phyloP scores from a whole-genome alignment of 2,888 invertebrate species.

The Baccha elongata region DNA sequence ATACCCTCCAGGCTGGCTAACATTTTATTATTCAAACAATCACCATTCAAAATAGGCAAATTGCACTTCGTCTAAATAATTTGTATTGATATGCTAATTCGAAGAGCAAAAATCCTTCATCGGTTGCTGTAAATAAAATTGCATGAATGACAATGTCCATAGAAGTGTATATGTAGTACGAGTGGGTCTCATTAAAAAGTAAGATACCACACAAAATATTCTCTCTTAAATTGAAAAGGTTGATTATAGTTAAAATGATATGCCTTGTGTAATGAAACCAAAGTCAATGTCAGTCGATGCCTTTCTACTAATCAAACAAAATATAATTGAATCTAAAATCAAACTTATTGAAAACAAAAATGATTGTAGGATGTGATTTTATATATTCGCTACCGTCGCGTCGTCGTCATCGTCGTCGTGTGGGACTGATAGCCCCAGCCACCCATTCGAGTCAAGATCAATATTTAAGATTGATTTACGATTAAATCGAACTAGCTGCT shows the following conservation, averaged over 20 bases:
- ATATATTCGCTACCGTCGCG: slow-evolving; percentile 50
- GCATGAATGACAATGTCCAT: slow-evolving; percentile 29
- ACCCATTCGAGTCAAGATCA: slow-evolving; percentile 44
- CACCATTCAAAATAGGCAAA: slow-evolving; percentile 7
- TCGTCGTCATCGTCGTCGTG: too few relatives aligned
- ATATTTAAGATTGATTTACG: slow-evolving; percentile 65
- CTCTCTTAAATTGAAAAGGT: neutral
- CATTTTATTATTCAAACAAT: slow-evolving; percentile 23
- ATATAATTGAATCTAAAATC: slow-evolving; percentile 21
- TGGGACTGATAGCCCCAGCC: slow-evolving; percentile 22
- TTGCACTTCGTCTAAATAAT: slow-evolving; percentile 16
- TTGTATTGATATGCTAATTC: slow-evolving; percentile 44
- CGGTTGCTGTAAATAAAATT: neutral
- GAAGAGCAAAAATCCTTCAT: slow-evolving; percentile 29
- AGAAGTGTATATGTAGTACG: neutral
- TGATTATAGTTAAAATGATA: too few relatives aligned
- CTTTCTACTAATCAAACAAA: slow-evolving; percentile 14
- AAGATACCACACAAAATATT: neutral
- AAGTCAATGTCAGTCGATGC: slow-evolving; percentile 6
- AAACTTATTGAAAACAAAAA: neutral
- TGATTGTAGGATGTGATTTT: slow-evolving; percentile 46
- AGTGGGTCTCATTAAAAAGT: neutral
- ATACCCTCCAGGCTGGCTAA: neutral
- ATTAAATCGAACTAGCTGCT: slow-evolving; percentile 11
- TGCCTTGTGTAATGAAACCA: neutral